Base-by-base conservation (phyloP, 2,797 vertebrate genomes). In the Lagorchestes hirsutus region DNA sequence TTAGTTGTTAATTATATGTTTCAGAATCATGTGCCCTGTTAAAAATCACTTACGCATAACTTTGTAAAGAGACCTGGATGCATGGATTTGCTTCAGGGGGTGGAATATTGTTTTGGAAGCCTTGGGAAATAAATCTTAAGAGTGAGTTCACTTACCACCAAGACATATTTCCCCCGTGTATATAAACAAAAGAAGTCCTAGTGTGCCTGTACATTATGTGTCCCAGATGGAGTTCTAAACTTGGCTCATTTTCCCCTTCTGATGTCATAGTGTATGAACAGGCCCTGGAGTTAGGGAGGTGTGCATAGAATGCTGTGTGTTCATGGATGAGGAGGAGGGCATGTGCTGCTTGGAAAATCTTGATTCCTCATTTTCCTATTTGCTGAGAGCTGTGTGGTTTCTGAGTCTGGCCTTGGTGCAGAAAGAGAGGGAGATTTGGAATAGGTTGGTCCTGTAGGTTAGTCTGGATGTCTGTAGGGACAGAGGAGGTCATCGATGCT, bases 211-310 rank as follows among this genome's bases (percentile, higher is more conserved):
- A 97, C 56, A 14, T 98, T 98, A 98, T 98, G 98, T 97, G 98
- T 98, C 98, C 98, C 98, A 98, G 98, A 98, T 98, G 98, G 97
- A 98, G 98, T 95, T 98, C 96, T 98, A 95, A 97, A 97, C 97
- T 98, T 98, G 98, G 98, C 98, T 98, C 96, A 22, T 92, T 94
- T 87, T 91, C 29, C 93, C 2, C 56, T 87, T 11, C 95, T 98
- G 98, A 98, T 98, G 98, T 98, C 98, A 98, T 98, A 97, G 97
- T 95, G 90, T 97, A 97, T 95, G 95, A 97, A 95, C 96, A 94
- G 97, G 97, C 96, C 94, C 92, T 2, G 74, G 94, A 95, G 57
- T 87, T 46, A 14, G 74, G 93, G 93, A 97, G 97, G 94, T 93
- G 74, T 93, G 96, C 97, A 74, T 91, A 92, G 97, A 98, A 93